phyloP scores from a whole-genome alignment of 2,797 vertebrate species.

The Tiaroga cobitis region DNA sequence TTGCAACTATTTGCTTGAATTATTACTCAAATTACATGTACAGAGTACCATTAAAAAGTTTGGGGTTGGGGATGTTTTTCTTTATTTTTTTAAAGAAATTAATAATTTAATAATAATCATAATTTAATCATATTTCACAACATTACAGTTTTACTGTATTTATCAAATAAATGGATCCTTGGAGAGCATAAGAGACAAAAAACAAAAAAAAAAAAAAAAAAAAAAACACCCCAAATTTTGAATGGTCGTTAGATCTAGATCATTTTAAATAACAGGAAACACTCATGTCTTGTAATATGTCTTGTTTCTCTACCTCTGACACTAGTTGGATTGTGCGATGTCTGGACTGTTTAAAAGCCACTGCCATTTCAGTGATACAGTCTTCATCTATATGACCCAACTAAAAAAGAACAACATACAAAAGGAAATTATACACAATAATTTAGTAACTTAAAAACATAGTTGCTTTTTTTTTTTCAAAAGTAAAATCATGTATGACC shows the following conservation, averaged over 20 bases:
- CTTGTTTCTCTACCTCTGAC: slow-evolving; percentile 79
- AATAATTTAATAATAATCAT: neutral
- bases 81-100: neutral
- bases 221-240: neutral
- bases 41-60: neutral
- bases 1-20: neutral
- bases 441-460: neutral
- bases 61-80: neutral
- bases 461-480: neutral
- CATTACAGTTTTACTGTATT: neutral
- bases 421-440: slow-evolving; percentile 2
- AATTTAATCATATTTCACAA: neutral
- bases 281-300: neutral
- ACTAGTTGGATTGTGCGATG: slow-evolving; percentile 80
- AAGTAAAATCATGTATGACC: neutral
- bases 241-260: neutral
- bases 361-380: slow-evolving; percentile 90
- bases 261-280: neutral
- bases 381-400: slow-evolving; percentile 89
- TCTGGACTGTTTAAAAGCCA: slow-evolving; percentile 83
- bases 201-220: no score
- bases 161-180: neutral
- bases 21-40: neutral
- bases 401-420: slow-evolving; percentile 64
- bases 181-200: neutral